Conservation (phyloP, 2,113 vertebrate species). For the Entelurus aequoreus region DNA sequence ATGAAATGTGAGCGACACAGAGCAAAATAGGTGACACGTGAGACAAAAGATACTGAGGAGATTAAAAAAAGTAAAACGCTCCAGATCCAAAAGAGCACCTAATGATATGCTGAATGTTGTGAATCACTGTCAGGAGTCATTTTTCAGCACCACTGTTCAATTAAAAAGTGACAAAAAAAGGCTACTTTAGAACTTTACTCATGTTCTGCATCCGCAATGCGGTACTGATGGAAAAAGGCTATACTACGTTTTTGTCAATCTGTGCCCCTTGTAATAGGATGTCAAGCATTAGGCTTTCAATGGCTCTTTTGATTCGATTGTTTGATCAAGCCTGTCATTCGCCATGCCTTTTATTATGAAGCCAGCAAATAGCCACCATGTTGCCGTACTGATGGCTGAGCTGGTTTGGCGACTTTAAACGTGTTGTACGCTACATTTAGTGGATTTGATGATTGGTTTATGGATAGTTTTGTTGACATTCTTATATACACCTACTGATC, state of each 20-base stretch:
- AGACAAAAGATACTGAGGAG: conserved; percentile 9
- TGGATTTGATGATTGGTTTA: too few relatives aligned
- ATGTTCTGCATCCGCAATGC: conserved; percentile 12
- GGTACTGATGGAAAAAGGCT: conserved; percentile 18
- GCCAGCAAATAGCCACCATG: conserved; percentile 2
- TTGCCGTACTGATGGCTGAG: conserved; percentile 4
- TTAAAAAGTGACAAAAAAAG: conserved; percentile 7
- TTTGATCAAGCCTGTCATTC: conserved; percentile 11
- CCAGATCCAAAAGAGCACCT: conserved; percentile 14
- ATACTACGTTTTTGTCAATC: background rate
- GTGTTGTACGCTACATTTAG: too few relatives aligned
- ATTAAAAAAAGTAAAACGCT: conserved; percentile 18
- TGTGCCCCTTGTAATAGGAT: background rate
- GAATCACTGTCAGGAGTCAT: conserved; percentile 15
- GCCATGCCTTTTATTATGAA: background rate
- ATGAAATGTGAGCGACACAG: conserved; percentile 3
- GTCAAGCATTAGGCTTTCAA: conserved; percentile 1
- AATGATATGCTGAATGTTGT: conserved; percentile 13
- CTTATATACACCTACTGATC: too few relatives aligned
- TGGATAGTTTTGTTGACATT: too few relatives aligned
- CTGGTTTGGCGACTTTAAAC: conserved; percentile 15
- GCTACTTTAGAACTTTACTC: conserved; percentile 25
- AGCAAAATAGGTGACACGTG: conserved; percentile 10
- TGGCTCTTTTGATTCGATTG: conserved; percentile 2
- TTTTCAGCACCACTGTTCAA: conserved; percentile 35